Conservation (phyloP, 1,140 invertebrate species). For the Drosophila malerkotliana region DNA sequence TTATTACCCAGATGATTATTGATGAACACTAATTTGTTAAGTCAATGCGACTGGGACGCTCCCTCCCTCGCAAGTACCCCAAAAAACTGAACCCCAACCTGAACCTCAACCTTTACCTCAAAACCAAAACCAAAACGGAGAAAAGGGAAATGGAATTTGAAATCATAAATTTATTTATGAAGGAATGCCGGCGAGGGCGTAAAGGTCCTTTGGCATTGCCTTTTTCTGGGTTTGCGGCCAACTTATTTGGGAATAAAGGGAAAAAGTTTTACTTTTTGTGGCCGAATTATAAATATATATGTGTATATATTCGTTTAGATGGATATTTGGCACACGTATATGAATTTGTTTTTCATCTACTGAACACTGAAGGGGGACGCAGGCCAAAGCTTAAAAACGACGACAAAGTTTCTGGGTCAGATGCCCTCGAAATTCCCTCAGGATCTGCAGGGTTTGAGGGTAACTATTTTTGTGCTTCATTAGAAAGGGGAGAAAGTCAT, state of each 20-base stretch:
- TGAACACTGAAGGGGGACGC: not conserved
- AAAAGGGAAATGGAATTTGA: conserved; percentile 39
- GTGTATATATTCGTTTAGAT: conserved; percentile 1
- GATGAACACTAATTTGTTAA: conserved; percentile 55
- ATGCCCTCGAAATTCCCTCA: conserved; percentile 9
- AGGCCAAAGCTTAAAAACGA: conserved; percentile 29
- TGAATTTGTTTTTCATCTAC: conserved; percentile 39
- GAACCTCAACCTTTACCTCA: conserved; percentile 21
- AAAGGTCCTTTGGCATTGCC: conserved; percentile 47
- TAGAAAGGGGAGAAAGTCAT: conserved; percentile 44
- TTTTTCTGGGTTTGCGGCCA: conserved; percentile 51
- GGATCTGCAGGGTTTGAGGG: conserved; percentile 4
- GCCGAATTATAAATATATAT: conserved; percentile 46
- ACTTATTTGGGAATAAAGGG: conserved; percentile 60
- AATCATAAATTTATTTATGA: conserved; percentile 65
- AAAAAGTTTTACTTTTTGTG: conserved; percentile 67
- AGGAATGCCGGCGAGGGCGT: conserved; percentile 42
- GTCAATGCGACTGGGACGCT: conserved; percentile 14
- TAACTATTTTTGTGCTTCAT: conserved; percentile 73
- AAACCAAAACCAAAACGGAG: conserved; percentile 6
- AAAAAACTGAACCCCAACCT: conserved; percentile 5
- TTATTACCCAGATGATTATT: conserved; percentile 67
- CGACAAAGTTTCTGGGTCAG: conserved; percentile 28
- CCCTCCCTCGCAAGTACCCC: not conserved
- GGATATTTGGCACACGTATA: conserved; percentile 32